Evolutionary conservation across 2,113 vertebrate genomes (phyloP), one percentile per base, ranked within the genome.

Genomic region (Nannobrachium achirus): DNA sequence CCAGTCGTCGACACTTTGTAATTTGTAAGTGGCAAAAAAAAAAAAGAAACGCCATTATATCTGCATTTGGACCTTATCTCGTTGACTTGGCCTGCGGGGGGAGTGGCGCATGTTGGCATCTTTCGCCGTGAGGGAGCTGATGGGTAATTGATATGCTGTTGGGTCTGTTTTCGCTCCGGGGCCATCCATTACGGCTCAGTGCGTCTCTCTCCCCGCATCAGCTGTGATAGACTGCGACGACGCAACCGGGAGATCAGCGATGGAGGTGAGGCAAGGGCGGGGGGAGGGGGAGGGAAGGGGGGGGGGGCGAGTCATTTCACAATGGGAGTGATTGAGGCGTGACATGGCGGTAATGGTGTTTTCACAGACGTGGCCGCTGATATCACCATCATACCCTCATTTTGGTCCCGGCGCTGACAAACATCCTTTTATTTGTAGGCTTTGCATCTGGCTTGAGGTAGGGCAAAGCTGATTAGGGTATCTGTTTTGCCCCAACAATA

Each of bases 141-240:
- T 90, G 86, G 88, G 88, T 90, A 89, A 93, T 88, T 89, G 86
- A 93, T 90, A 93, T 84, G 87, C 90, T 83, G 82, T 85, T 77
- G 88, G 71, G 77, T 79, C 73, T 83, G 80, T 86, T 89, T 89
- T 88, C 55, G 61, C 86, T 83, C 67, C 25, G 62, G 82, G 88
- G 81, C 81, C 82, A 88, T 90, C 78, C 81, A 87, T 90, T 90
- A 89, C 52, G 69, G 76, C 81, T 88, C 61, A 57, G 46, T 53
- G 71, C 73, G 64, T 77, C 82, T 85, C 74, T 77, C 82, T 85
- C 74, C 76, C 63, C 63, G 65, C 67, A 79, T 74, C 67, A 73
- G 65, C 71, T 72, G 79, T 88, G 87, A 91, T 90, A 75, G 85
- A 89, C 85, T 89, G 83, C 86, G 66, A 78, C 75, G 72, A 83